Conservation (phyloP, 2,888 invertebrate genomes). For the Ichneumoninae sp. region DNA sequence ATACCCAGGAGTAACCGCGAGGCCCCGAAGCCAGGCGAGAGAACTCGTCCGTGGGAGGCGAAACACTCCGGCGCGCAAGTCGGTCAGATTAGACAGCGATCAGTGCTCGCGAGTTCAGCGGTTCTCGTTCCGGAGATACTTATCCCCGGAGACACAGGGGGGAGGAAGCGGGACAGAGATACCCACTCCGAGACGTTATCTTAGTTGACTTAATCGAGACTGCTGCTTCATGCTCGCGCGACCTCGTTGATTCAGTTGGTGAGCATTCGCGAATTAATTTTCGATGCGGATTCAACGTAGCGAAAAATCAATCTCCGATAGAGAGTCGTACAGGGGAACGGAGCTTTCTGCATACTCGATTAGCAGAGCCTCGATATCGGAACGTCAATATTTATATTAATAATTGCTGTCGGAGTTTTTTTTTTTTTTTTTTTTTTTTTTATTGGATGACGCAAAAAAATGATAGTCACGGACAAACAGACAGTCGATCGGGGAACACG, state of each 20-base stretch:
- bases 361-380: conserved; percentile 13
- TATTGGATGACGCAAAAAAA: not conserved
- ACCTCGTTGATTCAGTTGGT: conserved; percentile 44
- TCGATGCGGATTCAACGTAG: conserved; percentile 11
- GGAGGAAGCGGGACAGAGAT: conserved; percentile 16
- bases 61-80: conserved; percentile 71
- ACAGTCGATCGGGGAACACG: not conserved
- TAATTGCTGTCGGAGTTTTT: not conserved
- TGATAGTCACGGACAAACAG: not conserved
- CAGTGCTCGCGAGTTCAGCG: conserved; percentile 56
- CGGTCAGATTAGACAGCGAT: conserved; percentile 72
- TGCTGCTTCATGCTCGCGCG: conserved; percentile 29
- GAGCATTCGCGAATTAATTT: conserved; percentile 45
- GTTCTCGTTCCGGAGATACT: conserved; percentile 61
- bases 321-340: not conserved
- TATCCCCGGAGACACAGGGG: conserved; percentile 12
- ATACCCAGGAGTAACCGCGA: conserved; percentile 20
- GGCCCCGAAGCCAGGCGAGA: not conserved
- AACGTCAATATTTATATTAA: conserved; percentile 22
- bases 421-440: not conserved
- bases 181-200: conserved; percentile 35
- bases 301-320: conserved; percentile 33
- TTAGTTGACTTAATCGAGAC: conserved; percentile 45
- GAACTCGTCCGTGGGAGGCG: conserved; percentile 60
- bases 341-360: conserved; percentile 12